Conservation (phyloP, 2,888 invertebrate species). For the Xylota segnis region DNA sequence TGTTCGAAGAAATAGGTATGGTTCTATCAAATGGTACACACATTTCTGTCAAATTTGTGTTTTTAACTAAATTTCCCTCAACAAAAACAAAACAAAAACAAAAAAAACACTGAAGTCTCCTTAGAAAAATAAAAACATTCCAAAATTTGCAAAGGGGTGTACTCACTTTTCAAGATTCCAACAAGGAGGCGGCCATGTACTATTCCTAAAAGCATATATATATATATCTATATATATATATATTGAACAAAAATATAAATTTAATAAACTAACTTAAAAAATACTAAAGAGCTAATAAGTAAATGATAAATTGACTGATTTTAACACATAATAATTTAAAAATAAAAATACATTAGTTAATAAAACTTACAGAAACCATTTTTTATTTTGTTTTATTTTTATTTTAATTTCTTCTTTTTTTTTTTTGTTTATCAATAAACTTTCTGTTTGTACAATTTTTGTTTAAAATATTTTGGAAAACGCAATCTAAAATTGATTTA, state of each 20-base stretch:
- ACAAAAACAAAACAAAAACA: constrained; percentile 7
- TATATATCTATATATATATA: constrained; percentile 10
- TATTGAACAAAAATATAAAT: constrained; percentile 16
- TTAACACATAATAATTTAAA: constrained; percentile 61
- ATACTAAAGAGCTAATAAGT: constrained; percentile 58
- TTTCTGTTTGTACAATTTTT: constrained; percentile 50
- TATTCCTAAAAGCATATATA: constrained; percentile 42
- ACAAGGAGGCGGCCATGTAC: constrained; percentile 52
- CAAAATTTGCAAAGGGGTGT: constrained; percentile 45
- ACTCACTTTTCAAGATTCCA: constrained; percentile 57
- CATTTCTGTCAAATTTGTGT: constrained; percentile 1
- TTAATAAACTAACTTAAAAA: constrained; percentile 45
- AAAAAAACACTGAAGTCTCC: not conserved
- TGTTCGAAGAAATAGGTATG: not conserved
- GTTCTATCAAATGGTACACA: no score
- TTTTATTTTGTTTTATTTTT: constrained; percentile 33
- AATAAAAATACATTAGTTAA: constrained; percentile 37
- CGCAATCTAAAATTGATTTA: not conserved
- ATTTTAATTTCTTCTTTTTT: constrained; percentile 26
- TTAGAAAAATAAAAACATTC: constrained; percentile 45
- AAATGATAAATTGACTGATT: constrained; percentile 72
- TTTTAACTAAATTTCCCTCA: not conserved
- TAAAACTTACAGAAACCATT: constrained; percentile 47
- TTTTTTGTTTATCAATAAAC: no score
- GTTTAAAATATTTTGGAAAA: not conserved